phyloP scores from a whole-genome alignment of 2,113 vertebrate genomes.

The Ammodytes marinus region DNA sequence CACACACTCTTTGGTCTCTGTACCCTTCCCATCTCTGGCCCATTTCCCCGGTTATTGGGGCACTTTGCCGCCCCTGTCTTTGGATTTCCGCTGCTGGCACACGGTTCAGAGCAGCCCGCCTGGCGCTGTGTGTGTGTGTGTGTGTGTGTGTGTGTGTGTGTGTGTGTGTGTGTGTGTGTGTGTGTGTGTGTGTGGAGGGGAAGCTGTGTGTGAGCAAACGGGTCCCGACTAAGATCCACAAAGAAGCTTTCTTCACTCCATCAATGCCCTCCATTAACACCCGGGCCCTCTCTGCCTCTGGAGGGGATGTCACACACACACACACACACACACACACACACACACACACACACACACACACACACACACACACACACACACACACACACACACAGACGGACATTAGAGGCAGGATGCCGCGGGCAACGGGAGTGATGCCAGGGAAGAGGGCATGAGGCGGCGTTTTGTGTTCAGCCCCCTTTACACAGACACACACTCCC shows the following conservation, averaged over 20 bases:
- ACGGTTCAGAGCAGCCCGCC: conserved; percentile 77
- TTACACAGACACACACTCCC: conserved; percentile 51
- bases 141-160: too few species aligned
- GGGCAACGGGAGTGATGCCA: conserved; percentile 80
- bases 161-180: too few species aligned
- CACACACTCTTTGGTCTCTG: conserved; percentile 29
- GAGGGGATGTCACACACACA: conserved; percentile 86
- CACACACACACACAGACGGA: conserved; percentile 82
- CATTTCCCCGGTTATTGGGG: conserved; percentile 75
- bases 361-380: conserved; percentile 84
- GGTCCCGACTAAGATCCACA: conserved; percentile 77
- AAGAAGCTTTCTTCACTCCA: conserved; percentile 82
- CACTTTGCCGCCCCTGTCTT: conserved; percentile 82
- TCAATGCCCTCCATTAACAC: conserved; percentile 87
- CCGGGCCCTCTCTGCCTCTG: conserved; percentile 75
- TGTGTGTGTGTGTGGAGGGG: conserved; percentile 70
- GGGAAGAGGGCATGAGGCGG: conserved; percentile 72
- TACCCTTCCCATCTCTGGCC: conserved; percentile 65
- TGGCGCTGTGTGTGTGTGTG: conserved; percentile 17
- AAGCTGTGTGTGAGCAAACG: conserved; percentile 85
- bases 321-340: conserved; percentile 83
- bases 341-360: conserved; percentile 84
- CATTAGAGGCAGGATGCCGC: conserved; percentile 86
- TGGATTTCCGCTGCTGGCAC: conserved; percentile 86
- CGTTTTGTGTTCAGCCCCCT: conserved; percentile 66